Evolutionary conservation across 2,113 vertebrate species (phyloP).

Genomic region (Pelodiscus sinensis): DNA sequence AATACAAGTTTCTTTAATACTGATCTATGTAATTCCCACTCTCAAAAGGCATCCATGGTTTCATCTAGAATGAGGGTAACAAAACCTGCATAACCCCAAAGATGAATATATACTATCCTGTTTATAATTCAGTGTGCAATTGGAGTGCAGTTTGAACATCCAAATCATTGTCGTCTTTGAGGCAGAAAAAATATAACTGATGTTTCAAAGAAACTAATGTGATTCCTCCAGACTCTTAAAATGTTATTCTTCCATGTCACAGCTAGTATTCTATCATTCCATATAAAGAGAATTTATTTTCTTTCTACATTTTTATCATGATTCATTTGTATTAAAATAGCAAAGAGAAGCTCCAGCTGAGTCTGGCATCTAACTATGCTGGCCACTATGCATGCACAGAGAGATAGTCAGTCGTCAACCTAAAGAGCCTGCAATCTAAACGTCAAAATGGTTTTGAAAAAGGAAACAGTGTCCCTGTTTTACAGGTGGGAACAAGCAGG

Average conservation of each 20-base stretch:
- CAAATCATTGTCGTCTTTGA: conserved; percentile 63
- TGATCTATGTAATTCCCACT: conserved; percentile 32
- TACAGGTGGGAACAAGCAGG: conserved; percentile 11
- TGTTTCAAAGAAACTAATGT: conserved; percentile 71
- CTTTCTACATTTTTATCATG: conserved; percentile 69
- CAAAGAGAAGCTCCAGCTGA: conserved; percentile 62
- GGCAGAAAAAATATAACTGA: conserved; percentile 51
- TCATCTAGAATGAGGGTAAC: conserved; percentile 21
- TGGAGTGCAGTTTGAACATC: conserved; percentile 51
- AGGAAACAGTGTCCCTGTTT: conserved; percentile 45
- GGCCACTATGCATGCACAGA: conserved; percentile 48
- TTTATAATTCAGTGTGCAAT: conserved; percentile 60
- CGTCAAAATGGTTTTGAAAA: conserved; percentile 30
- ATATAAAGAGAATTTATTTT: conserved; percentile 73
- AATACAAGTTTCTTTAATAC: conserved; percentile 38
- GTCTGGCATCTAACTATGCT: conserved; percentile 64
- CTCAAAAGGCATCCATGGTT: not conserved
- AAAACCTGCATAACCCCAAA: conserved; percentile 28
- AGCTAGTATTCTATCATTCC: conserved; percentile 68
- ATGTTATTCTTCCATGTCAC: conserved; percentile 66
- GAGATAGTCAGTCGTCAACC: conserved; percentile 27
- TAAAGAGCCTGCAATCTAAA: conserved; percentile 39
- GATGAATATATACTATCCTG: conserved; percentile 35
- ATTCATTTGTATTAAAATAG: conserved; percentile 68
- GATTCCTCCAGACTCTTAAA: conserved; percentile 59